These are phyloP conservation scores for Embiotoca jacksoni DNA, from an alignment of 2,113 vertebrate genomes.

Conservation along the genomic window DNA sequence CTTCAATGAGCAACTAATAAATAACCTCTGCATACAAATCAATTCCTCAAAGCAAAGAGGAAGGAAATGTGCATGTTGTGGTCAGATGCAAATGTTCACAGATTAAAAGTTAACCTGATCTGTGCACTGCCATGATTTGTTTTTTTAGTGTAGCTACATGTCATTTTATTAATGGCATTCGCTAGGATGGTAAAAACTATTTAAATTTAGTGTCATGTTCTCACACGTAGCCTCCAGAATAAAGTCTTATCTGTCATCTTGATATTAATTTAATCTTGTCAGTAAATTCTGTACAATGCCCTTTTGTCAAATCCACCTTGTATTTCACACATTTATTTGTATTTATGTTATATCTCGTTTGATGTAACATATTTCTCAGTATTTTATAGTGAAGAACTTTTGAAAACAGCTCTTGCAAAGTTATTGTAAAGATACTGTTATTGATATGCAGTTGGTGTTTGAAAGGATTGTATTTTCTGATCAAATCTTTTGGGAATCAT, in stretches of 20 bases:
- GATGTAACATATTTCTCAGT: conserved; percentile 81
- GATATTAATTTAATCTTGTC: conserved; percentile 75
- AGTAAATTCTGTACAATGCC: conserved; percentile 76
- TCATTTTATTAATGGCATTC: conserved; percentile 45
- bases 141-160: conserved; percentile 48
- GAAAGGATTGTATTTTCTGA: conserved; percentile 83
- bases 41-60: conserved; percentile 8
- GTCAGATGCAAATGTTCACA: conserved; percentile 52
- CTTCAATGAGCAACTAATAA: conserved; percentile 10
- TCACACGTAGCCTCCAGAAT: conserved; percentile 73
- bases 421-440: conserved; percentile 66
- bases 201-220: conserved; percentile 43
- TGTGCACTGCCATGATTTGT: conserved; percentile 75
- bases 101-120: conserved; percentile 64
- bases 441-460: conserved; percentile 69
- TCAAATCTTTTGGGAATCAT: conserved; percentile 82
- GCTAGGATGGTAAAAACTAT: conserved; percentile 51
- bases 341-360: conserved; percentile 69
- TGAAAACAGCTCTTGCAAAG: conserved; percentile 60
- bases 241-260: conserved; percentile 72
- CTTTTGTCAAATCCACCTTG: conserved; percentile 69
- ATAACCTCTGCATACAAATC: conserved; percentile 11
- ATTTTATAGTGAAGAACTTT: conserved; percentile 79
- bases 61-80: conserved; percentile 49
- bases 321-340: conserved; percentile 78